A percentile compares a stretch with the other conserved stretches of the same genome.
These are phyloP conservation scores for Columba janthina DNA, from an alignment of 2,113 vertebrate genomes.

Conservation along the genomic window DNA sequence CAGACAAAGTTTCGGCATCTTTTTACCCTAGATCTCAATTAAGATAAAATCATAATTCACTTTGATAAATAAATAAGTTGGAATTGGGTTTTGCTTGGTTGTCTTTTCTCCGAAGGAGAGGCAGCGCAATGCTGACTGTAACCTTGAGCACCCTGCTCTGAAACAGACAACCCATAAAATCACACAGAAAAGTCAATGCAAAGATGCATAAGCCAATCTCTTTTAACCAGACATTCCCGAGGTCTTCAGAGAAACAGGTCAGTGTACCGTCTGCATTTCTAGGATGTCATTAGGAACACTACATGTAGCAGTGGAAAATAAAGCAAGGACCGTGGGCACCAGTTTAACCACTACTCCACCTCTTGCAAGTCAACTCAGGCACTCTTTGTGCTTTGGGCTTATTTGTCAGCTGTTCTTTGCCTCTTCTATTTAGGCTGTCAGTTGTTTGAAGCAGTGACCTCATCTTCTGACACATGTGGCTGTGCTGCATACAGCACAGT, in stretches of 20 bases:
- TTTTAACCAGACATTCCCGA: not conserved
- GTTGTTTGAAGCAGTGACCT: not conserved
- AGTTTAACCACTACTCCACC: not conserved
- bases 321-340: not conserved
- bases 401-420: not conserved
- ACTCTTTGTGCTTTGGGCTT: not conserved
- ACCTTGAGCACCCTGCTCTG: not conserved
- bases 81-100: not conserved
- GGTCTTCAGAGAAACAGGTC: not conserved
- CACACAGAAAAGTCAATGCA: not conserved
- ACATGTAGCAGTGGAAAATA: not conserved
- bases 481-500: not conserved
- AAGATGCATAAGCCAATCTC: not conserved
- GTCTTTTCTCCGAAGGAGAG: not conserved
- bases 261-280: accelerated
- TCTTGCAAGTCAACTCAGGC: not conserved
- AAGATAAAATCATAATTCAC: not conserved
- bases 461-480: not conserved
- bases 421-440: not conserved
- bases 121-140: accelerated
- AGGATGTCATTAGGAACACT: not conserved
- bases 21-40: not conserved
- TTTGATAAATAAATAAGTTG: not conserved
- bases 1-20: not conserved
- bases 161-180: not conserved